Conservation (phyloP, 2,113 vertebrate species). For the Crotalus horridus region DNA sequence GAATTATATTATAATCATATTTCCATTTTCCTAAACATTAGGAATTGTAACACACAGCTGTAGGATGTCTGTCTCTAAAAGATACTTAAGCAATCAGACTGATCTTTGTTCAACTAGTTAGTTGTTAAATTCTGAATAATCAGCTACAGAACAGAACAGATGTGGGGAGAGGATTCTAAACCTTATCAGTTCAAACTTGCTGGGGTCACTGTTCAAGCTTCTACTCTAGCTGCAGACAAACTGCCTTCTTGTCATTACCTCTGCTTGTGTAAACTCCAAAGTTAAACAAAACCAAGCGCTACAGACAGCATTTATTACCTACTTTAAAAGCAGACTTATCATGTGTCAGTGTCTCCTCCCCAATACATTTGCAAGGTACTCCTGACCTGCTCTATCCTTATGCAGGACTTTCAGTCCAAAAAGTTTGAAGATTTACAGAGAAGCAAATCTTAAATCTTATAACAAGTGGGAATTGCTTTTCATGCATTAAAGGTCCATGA, state of each 20-base stretch:
- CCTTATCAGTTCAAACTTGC: background rate
- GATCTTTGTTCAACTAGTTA: background rate
- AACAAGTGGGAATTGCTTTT: background rate
- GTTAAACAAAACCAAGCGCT: slow-evolving; percentile 49
- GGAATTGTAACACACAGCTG: background rate
- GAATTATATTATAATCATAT: background rate
- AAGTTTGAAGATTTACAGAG: background rate
- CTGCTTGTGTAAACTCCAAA: slow-evolving; percentile 49
- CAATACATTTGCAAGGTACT: background rate
- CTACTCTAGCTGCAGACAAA: slow-evolving; percentile 32
- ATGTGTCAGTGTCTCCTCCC: background rate
- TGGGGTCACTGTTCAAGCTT: background rate
- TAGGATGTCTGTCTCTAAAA: background rate
- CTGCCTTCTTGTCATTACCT: slow-evolving; percentile 6
- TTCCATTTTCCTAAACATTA: background rate
- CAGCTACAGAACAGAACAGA: background rate
- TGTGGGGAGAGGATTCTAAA: background rate
- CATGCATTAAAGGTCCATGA: background rate
- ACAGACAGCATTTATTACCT: slow-evolving; percentile 59
- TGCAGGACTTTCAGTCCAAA: background rate
- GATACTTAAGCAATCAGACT: no score
- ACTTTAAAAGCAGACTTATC: slow-evolving; percentile 21
- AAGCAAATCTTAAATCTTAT: background rate
- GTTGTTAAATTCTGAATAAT: background rate
- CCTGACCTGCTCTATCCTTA: background rate